Conservation (phyloP, 2,888 invertebrate genomes). For the Volucella inanis region DNA sequence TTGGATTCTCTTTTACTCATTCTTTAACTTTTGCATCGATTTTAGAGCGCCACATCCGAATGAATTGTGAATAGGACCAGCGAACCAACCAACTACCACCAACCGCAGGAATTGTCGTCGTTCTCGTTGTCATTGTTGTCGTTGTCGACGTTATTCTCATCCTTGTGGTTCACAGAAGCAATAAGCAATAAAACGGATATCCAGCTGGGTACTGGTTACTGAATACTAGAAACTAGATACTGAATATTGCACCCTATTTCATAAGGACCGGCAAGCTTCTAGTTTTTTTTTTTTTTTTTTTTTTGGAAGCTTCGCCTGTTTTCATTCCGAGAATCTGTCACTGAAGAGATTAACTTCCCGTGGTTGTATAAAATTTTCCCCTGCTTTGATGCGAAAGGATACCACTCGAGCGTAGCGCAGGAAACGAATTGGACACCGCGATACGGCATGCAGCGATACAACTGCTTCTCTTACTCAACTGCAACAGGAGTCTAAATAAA, state of each 20-base stretch:
- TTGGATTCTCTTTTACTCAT: constrained; percentile 15
- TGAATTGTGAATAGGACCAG: constrained; percentile 23
- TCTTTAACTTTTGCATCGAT: constrained; percentile 24
- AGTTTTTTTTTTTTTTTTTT: constrained; percentile 17
- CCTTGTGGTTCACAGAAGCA: constrained; percentile 59
- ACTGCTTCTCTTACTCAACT: neutral
- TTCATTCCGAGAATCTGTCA: constrained; percentile 52
- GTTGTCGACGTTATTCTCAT: constrained; percentile 20
- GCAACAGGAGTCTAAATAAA: constrained; percentile 40
- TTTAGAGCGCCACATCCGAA: constrained; percentile 20
- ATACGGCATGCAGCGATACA: constrained; percentile 20
- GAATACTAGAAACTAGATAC: neutral
- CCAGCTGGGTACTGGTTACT: constrained; percentile 57
- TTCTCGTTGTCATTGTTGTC: constrained; percentile 34
- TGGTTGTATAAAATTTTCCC: constrained; percentile 38
- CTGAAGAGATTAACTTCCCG: constrained; percentile 65
- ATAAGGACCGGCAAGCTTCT: constrained; percentile 19
- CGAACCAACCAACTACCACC: constrained; percentile 5
- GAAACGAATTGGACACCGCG: constrained; percentile 47
- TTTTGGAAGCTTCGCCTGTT: neutral
- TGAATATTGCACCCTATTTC: constrained; percentile 46
- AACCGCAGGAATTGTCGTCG: constrained; percentile 48
- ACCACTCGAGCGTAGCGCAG: constrained; percentile 43
- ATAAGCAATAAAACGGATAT: constrained; percentile 71
- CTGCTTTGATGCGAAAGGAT: constrained; percentile 36